Evolutionary conservation across 2,113 vertebrate genomes (phyloP).

Genomic region (Spizaetus ornatus): DNA sequence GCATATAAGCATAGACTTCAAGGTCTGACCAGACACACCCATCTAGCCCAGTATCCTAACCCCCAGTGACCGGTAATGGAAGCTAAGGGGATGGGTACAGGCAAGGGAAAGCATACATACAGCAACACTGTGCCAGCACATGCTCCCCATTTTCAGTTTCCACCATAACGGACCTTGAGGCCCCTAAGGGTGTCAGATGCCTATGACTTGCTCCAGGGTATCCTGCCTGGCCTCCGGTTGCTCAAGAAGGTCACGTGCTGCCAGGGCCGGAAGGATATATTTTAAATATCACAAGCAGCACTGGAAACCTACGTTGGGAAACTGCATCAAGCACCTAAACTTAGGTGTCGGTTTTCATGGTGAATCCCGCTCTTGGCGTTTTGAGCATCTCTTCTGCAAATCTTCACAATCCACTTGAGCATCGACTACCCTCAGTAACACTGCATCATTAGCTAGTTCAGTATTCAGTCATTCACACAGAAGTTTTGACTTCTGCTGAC

Average conservation of each 20-base stretch:
- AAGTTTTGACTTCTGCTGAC: background rate
- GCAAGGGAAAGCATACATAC: background rate
- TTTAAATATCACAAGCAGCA: background rate
- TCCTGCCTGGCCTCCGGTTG: background rate
- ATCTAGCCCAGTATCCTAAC: background rate
- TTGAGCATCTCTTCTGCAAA: background rate
- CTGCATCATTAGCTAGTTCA: background rate
- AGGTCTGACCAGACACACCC: background rate
- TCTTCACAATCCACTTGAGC: background rate
- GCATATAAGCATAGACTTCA: background rate
- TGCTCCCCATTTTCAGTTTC: background rate
- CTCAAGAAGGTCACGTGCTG: background rate
- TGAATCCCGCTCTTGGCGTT: background rate
- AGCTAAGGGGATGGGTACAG: background rate
- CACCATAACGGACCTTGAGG: background rate
- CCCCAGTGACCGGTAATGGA: background rate
- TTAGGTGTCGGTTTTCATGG: background rate
- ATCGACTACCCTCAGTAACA: background rate
- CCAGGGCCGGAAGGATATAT: background rate
- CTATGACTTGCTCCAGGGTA: background rate
- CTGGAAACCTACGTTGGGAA: background rate
- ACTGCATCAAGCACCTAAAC: background rate
- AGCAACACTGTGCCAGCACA: background rate
- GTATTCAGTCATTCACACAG: background rate
- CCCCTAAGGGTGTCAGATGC: background rate